Base-by-base conservation (phyloP, 2,113 vertebrate species). In the Solea solea region DNA sequence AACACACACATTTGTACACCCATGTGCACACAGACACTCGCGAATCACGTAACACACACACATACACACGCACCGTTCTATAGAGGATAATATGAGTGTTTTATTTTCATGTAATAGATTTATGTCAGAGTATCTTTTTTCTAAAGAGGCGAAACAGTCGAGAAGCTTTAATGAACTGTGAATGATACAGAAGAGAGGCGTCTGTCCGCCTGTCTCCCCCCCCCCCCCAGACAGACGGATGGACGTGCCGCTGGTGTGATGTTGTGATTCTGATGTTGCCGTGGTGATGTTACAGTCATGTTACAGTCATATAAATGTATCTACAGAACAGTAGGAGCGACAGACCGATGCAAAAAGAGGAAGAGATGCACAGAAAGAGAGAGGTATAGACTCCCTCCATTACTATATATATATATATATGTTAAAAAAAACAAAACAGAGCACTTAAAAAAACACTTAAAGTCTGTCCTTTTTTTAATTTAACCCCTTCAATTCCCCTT, bases 131-230 rank as follows among this genome's bases (percentile, higher is more conserved):
- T 91, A 86, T n/a, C 58, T 88, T 91, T 93, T 91, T 91, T 60
- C 72, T 84, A 80, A 88, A 83, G 78, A 88, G 90, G 88, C 90
- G 42, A 75, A 90, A 94, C 83, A 69, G 93, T 93, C 91, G 82
- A 91, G 89, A 90, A 93, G 93, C 93, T 94, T 94, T 93, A 86
- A 91, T 65, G 91, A 94, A 94, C 89, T 93, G 95, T 94, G 94
- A 94, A 94, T 90, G 92, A 57, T 34, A 52, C 57, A 59, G 66
- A 77, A 78, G 77, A 66, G 69, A 66, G 59, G 61, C 44, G 67
- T 67, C 69, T 3, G 65, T 72, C 74, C 7, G 54, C 69, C 79
- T 5, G 27, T 61, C 57, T 15, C n/a, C 9, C 5, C 55, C 3
- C n/a, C 1, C 34, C 46, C 48, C 4, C 66, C 11, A 48, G 82